Conservation (phyloP, 1,140 invertebrate genomes). For the Orchestia grillus region DNA sequence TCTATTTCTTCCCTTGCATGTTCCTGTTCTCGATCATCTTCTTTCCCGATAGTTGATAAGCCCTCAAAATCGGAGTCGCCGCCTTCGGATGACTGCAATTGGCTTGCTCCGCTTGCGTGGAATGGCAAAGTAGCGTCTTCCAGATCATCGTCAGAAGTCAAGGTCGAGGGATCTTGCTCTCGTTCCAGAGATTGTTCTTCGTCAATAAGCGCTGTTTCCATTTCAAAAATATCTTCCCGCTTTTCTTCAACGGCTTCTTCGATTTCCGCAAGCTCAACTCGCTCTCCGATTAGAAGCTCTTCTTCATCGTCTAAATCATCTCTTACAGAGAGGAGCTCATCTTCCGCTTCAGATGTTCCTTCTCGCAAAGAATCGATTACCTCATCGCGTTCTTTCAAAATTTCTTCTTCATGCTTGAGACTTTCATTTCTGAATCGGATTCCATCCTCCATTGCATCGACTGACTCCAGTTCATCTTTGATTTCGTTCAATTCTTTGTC, state of each 20-base stretch:
- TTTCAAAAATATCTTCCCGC: conserved; percentile 17
- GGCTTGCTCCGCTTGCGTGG: too few species aligned
- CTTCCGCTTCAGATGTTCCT: conserved; percentile 9
- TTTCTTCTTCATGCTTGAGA: conserved; percentile 35
- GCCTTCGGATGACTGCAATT: too few species aligned
- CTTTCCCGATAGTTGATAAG: background rate
- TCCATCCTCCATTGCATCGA: background rate
- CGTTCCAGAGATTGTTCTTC: background rate
- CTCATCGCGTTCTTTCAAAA: conserved; percentile 32
- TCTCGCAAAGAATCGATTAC: background rate
- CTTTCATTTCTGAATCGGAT: conserved; percentile 36
- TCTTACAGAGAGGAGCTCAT: background rate
- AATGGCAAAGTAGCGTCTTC: background rate
- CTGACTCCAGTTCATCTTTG: conserved; percentile 17
- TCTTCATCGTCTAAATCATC: conserved; percentile 28
- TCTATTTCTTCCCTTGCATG: background rate
- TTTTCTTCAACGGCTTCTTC: background rate
- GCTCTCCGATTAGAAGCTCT: background rate
- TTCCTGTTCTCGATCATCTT: background rate
- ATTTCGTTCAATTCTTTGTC: background rate
- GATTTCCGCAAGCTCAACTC: conserved; percentile 14
- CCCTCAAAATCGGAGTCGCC: background rate
- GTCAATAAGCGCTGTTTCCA: background rate
- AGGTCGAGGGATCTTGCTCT: background rate
- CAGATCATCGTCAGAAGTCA: background rate